phyloP scores from a whole-genome alignment of 2,888 invertebrate genomes.

The Synergus gifuensis region DNA sequence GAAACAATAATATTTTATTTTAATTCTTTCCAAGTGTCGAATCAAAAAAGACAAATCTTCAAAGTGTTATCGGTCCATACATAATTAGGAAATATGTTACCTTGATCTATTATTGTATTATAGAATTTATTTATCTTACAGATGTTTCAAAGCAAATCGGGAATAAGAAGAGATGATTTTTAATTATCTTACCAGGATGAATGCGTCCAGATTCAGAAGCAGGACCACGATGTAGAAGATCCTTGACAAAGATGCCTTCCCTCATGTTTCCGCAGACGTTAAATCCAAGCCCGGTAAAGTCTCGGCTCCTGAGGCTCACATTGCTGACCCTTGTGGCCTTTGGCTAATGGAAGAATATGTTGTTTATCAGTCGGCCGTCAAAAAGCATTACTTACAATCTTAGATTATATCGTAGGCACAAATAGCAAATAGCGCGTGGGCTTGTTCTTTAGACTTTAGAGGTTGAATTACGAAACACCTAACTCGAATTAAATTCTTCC shows the following conservation, averaged over 20 bases:
- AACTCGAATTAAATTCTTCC: constrained; percentile 6
- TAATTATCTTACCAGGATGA: constrained; percentile 84
- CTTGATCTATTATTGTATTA: too few relatives aligned
- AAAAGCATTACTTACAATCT: constrained; percentile 32
- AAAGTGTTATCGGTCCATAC: too few relatives aligned
- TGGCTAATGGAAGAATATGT: constrained; percentile 74
- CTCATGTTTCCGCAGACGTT: constrained; percentile 94
- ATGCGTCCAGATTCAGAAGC: constrained; percentile 91
- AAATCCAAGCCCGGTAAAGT: constrained; percentile 93
- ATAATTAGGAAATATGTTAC: too few relatives aligned
- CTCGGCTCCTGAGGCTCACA: constrained; percentile 89
- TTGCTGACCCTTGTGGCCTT: constrained; percentile 80
- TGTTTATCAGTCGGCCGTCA: constrained; percentile 44
- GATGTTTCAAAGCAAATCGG: too few relatives aligned
- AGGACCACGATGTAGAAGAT: constrained; percentile 91
- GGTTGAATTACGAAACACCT: constrained; percentile 11
- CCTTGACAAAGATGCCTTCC: constrained; percentile 93
- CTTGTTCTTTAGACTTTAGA: constrained; percentile 41
- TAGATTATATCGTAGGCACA: constrained; percentile 40
- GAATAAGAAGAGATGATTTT: neutral
- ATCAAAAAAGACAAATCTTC: too few relatives aligned
- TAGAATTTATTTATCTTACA: too few relatives aligned
- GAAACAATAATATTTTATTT: neutral
- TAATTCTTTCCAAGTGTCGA: too few relatives aligned
- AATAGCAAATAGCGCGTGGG: constrained; percentile 49